Conservation (phyloP, 2,113 vertebrate species). For the Xyrauchen texanus region DNA sequence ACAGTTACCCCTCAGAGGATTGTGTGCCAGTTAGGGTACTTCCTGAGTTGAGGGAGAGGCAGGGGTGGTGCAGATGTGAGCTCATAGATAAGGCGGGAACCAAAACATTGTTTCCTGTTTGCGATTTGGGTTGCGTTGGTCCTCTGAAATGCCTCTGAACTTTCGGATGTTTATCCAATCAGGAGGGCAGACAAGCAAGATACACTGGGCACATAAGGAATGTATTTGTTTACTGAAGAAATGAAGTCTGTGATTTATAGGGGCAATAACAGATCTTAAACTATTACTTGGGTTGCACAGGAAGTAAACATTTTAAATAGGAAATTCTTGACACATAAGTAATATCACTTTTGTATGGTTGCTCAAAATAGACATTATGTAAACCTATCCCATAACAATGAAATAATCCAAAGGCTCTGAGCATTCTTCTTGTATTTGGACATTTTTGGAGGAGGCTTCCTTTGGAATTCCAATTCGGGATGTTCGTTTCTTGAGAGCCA, state of each 20-base stretch:
- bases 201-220: neutral
- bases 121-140: slow-evolving; percentile 61
- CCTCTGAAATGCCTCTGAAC: slow-evolving; percentile 63
- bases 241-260: slow-evolving; percentile 36
- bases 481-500: too few species aligned
- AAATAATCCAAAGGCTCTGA: too few species aligned
- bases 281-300: slow-evolving; percentile 57
- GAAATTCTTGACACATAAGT: slow-evolving; percentile 61
- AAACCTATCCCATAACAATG: too few species aligned
- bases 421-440: too few species aligned
- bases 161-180: slow-evolving; percentile 56
- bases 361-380: slow-evolving; percentile 13
- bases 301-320: slow-evolving; percentile 69
- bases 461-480: too few species aligned
- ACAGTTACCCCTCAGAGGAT: slow-evolving; percentile 47
- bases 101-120: slow-evolving; percentile 72
- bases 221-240: slow-evolving; percentile 29
- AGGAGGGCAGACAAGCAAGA: neutral
- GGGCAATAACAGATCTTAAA: neutral
- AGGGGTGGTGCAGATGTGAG: slow-evolving; percentile 68
- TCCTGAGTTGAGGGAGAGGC: slow-evolving; percentile 65
- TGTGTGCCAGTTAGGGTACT: slow-evolving; percentile 61
- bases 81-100: slow-evolving; percentile 67
- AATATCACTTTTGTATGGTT: slow-evolving; percentile 7
- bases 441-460: too few species aligned